These are phyloP conservation scores for Panthera uncia DNA, from an alignment of 2,113 vertebrate species.

Conservation along the genomic window DNA sequence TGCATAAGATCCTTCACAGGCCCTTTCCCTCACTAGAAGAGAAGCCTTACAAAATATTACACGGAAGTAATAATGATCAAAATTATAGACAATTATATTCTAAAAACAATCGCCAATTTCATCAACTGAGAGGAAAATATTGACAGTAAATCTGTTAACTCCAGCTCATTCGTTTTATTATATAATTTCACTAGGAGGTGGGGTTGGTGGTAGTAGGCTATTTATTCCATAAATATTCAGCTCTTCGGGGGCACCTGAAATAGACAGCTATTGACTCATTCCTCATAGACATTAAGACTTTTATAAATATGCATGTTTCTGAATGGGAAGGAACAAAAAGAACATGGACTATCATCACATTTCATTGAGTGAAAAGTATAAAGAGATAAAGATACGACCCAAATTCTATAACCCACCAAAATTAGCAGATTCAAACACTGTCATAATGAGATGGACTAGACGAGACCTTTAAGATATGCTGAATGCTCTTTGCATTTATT, in stretches of 20 bases:
- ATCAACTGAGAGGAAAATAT: constrained; percentile 54
- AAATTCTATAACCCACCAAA: constrained; percentile 16
- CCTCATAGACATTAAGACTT: background rate
- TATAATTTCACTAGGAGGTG: constrained; percentile 36
- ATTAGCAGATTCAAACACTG: background rate
- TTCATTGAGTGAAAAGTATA: background rate
- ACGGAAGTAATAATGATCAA: background rate
- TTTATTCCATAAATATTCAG: constrained; percentile 40
- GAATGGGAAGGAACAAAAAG: background rate
- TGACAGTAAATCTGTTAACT: constrained; percentile 41
- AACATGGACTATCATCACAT: background rate
- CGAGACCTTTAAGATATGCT: background rate
- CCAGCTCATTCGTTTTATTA: constrained; percentile 40
- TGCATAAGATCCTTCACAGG: background rate
- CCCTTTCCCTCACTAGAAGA: background rate
- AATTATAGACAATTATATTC: background rate
- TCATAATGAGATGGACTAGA: background rate
- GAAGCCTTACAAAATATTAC: background rate
- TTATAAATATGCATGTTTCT: background rate
- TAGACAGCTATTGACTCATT: constrained; percentile 33
- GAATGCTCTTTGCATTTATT: constrained; percentile 7
- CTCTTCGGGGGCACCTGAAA: background rate
- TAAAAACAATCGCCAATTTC: constrained; percentile 50
- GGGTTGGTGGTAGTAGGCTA: background rate
- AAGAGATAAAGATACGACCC: background rate